phyloP scores from a whole-genome alignment of 2,113 vertebrate genomes.

The Nanorana parkeri region DNA sequence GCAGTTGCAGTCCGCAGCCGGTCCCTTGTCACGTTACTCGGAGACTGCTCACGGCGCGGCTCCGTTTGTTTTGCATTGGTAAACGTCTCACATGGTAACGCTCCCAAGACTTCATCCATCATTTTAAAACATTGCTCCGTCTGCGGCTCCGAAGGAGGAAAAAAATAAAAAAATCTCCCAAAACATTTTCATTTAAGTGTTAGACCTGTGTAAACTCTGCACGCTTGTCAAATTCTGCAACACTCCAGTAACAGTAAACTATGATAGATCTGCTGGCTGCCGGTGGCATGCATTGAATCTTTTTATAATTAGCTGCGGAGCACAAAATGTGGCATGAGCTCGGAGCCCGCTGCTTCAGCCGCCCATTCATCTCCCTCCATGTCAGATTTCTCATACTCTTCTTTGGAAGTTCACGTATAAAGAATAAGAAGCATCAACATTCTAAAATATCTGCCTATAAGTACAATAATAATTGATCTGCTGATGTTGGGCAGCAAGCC shows the following conservation, averaged over 20 bases:
- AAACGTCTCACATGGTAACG: conserved; percentile 18
- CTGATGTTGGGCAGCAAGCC: no score
- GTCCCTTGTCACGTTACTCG: neutral
- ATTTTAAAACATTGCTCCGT: conserved; percentile 33
- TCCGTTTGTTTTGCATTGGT: conserved; percentile 59
- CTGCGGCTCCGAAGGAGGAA: conserved; percentile 34
- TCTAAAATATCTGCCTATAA: no score
- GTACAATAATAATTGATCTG: no score
- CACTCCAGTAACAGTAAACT: conserved; percentile 32
- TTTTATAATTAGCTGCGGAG: conserved; percentile 52
- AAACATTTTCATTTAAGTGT: conserved; percentile 52
- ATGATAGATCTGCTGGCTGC: conserved; percentile 32
- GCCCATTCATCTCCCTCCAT: conserved; percentile 48
- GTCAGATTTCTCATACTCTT: neutral
- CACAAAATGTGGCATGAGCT: neutral
- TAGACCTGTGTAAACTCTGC: conserved; percentile 41
- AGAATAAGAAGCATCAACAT: no score
- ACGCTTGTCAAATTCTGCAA: conserved; percentile 36
- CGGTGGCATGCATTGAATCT: conserved; percentile 11
- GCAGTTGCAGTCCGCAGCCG: neutral
- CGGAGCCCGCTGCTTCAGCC: neutral
- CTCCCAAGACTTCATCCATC: conserved; percentile 41
- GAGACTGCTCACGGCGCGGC: conserved; percentile 35
- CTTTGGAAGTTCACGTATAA: no score
- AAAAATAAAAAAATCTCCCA: conserved; percentile 38